A percentile compares a stretch with the other conserved stretches of the same genome.
Evolutionary conservation across 2,797 vertebrate species (phyloP).

Genomic region (Gobio occitaniae): DNA sequence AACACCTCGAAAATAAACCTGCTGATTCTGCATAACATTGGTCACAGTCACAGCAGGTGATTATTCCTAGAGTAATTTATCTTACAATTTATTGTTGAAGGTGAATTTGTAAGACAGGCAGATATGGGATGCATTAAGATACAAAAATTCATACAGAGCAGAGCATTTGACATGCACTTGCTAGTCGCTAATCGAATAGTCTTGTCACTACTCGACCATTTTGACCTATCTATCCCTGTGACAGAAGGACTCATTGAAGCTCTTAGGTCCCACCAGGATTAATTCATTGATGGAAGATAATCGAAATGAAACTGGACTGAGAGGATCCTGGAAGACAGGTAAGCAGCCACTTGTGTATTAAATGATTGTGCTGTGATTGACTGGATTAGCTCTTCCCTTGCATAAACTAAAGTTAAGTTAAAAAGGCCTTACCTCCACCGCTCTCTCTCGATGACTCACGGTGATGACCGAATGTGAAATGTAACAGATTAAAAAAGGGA

Average conservation of each 20-base stretch:
- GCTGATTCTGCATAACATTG: background rate
- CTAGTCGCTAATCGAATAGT: background rate
- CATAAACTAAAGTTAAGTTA: too few species aligned
- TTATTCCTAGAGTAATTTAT: background rate
- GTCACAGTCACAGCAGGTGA: background rate
- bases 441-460: background rate
- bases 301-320: background rate
- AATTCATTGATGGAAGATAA: background rate
- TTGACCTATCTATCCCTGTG: background rate
- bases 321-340: background rate
- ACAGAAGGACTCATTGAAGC: background rate
- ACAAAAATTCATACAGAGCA: background rate
- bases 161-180: too few species aligned
- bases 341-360: background rate
- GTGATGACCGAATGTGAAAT: background rate
- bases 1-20: background rate
- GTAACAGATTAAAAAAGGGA: background rate
- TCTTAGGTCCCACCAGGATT: background rate
- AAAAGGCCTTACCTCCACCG: background rate
- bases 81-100: background rate
- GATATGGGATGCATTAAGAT: background rate
- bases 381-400: background rate
- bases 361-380: background rate
- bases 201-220: background rate
- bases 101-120: background rate